Conservation (phyloP, 2,888 invertebrate genomes). For the Hypena proboscidalis region DNA sequence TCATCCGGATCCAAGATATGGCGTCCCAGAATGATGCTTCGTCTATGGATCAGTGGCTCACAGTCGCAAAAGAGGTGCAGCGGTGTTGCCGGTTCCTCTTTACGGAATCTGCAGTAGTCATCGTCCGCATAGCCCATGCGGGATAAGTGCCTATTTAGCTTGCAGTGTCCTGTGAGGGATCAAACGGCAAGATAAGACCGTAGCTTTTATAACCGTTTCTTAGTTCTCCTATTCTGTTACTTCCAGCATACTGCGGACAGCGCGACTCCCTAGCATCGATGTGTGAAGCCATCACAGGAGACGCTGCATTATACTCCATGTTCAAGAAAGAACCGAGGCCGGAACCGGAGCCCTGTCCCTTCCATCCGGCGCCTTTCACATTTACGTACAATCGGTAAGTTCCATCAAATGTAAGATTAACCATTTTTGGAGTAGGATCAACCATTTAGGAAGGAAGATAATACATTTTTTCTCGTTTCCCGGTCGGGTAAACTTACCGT, state of each 20-base stretch:
- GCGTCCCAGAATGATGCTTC: too few species aligned
- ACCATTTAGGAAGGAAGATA: too few species aligned
- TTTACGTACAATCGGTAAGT: constrained; percentile 89
- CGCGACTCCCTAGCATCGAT: constrained; percentile 85
- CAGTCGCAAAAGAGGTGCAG: too few species aligned
- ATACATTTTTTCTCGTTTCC: too few species aligned
- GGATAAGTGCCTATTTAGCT: too few species aligned
- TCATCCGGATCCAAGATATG: too few species aligned
- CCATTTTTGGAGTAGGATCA: too few species aligned
- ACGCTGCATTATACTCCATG: constrained; percentile 90
- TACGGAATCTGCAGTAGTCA: too few species aligned
- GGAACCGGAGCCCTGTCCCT: constrained; percentile 91
- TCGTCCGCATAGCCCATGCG: too few species aligned
- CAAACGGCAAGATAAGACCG: background rate
- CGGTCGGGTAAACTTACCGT: too few species aligned
- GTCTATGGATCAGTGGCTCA: too few species aligned
- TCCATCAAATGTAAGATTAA: background rate
- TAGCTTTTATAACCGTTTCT: background rate
- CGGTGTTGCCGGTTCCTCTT: too few species aligned
- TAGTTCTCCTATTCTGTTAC: background rate
- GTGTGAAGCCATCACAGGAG: constrained; percentile 89
- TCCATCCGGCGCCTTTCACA: constrained; percentile 91
- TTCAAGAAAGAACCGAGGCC: constrained; percentile 89
- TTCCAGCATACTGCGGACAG: constrained; percentile 86
- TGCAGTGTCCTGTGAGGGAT: background rate